phyloP scores from a whole-genome alignment of 2,888 invertebrate species.

The Drosophila bunnanda region DNA sequence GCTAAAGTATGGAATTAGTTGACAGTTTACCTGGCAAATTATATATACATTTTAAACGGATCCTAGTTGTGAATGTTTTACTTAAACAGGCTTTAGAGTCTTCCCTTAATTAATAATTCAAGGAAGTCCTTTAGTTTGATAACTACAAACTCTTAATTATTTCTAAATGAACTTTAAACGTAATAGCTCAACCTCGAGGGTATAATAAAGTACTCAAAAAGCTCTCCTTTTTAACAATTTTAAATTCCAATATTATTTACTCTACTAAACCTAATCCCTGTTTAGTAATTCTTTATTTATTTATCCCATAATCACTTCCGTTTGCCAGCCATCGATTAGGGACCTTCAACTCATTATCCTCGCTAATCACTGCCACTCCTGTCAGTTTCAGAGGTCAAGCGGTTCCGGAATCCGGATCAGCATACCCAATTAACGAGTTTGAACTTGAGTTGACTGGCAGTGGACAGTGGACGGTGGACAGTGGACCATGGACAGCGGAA shows the following conservation, averaged over 20 bases:
- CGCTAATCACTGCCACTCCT: conserved; percentile 23
- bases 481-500: conserved; percentile 10
- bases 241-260: no score
- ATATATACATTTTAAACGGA: background rate
- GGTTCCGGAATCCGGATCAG: conserved; percentile 20
- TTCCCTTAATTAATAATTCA: background rate
- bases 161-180: background rate
- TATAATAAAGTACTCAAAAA: background rate
- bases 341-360: conserved; percentile 32
- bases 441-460: conserved; percentile 37
- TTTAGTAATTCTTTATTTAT: background rate
- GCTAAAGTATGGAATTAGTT: background rate
- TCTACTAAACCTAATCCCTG: background rate
- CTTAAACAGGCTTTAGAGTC: no score
- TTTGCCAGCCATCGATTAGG: conserved; percentile 17
- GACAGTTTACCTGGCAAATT: background rate
- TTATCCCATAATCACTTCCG: conserved; percentile 22
- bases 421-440: conserved; percentile 36
- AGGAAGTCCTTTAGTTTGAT: background rate
- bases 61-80: no score
- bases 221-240: background rate
- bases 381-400: conserved; percentile 30
- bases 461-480: conserved; percentile 1
- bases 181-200: no score
- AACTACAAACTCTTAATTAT: no score